phyloP scores from a whole-genome alignment of 2,797 vertebrate genomes.

The Schizothorax lantsangensis region DNA sequence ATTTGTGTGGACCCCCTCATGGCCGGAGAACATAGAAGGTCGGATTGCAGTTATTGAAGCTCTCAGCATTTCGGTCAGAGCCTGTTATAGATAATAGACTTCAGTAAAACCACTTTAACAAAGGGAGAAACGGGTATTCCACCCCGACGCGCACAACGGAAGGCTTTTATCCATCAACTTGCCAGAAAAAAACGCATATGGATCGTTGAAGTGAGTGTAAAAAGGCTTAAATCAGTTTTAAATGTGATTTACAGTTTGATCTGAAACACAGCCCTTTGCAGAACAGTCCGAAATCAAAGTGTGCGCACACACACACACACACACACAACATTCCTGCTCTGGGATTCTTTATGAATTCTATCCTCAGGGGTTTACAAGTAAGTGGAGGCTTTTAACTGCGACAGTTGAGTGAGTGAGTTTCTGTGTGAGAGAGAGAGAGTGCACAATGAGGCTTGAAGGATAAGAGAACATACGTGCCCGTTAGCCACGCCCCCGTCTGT shows the following conservation, averaged over 20 bases:
- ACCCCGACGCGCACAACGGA: background rate
- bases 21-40: conserved; percentile 38
- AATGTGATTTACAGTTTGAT: conserved; percentile 45
- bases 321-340: conserved; percentile 27
- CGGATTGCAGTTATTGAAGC: conserved; percentile 40
- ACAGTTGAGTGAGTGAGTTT: conserved; percentile 63
- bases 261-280: conserved; percentile 31
- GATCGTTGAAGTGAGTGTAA: conserved; percentile 36
- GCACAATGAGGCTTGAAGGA: conserved; percentile 55
- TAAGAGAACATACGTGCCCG: conserved; percentile 42
- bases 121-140: background rate
- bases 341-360: conserved; percentile 49
- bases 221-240: conserved; percentile 48
- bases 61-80: conserved; percentile 32
- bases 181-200: background rate
- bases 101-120: conserved; percentile 40
- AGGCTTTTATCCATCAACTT: conserved; percentile 33
- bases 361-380: conserved; percentile 52
- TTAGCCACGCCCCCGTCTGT: conserved; percentile 49
- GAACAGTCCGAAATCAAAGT: conserved; percentile 28
- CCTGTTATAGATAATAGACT: conserved; percentile 43
- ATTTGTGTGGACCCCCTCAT: conserved; percentile 25
- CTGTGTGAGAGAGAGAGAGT: conserved; percentile 55
- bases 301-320: background rate
- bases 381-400: conserved; percentile 52